Evolutionary conservation across 2,113 vertebrate genomes (phyloP), one percentile per base, ranked within the genome.

Genomic region (Lophura nycthemera): DNA sequence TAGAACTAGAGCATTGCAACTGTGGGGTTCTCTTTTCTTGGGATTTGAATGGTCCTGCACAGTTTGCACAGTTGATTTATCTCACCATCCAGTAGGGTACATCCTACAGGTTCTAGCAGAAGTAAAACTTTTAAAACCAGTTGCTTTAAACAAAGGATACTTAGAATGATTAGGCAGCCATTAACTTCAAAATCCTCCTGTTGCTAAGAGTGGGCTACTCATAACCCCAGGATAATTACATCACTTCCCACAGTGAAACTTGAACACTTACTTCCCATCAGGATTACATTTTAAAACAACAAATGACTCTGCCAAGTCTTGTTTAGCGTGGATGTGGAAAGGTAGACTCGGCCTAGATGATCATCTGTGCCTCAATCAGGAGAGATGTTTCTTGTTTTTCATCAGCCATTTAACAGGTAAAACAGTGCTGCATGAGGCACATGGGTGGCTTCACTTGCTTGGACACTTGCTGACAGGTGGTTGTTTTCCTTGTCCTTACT

Each of bases 191-290:
- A 93, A 67, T 71, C 38, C 72, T 84, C 42, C 69, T 63, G 24
- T 43, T 70, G 42, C 32, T 88, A 60, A 60, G 63, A 75, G 4
- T 2, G 3, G 36, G n/a, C 36, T 89, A 57, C n/a, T 75, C 34
- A 50, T 47, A 69, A 80, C 45, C 42, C 54, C 64, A 77, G 16
- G 40, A 72, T 38, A 93, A 84, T 87, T 84, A 84, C 48, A 76
- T 60, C 34, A 54, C 60, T 59, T 92, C 30, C 69, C 2, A 2
- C 54, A 73, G 54, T 29, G 42, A 89, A 48, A 69, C n/a, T 32
- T 45, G 32, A 67, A 72, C 42, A 48, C 2, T 47, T 60, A 50
- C 32, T 87, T 81, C 57, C 52, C 34, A 50, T 36, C 5, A 1
- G 48, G 42, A 71, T 86, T 52, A 25, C 21, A 32, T 70, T 79